Conservation (phyloP, 2,888 invertebrate species). For the Oxyscelio sp. region DNA sequence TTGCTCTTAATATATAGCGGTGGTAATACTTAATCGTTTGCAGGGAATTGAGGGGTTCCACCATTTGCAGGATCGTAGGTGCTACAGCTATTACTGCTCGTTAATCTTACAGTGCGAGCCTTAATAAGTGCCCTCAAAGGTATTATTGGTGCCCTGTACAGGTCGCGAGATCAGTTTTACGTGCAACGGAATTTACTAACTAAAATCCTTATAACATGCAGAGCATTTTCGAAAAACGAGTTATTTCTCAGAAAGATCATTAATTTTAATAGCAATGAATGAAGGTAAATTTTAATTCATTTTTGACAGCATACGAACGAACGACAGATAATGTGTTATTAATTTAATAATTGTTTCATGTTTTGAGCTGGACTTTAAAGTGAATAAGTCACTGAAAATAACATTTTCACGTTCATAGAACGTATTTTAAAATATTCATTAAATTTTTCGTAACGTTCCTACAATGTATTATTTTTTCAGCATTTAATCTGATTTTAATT, state of each 20-base stretch:
- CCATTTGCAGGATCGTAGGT: conserved; percentile 78
- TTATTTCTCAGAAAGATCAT: conserved; percentile 59
- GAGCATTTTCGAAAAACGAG: conserved; percentile 57
- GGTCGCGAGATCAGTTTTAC: conserved; percentile 74
- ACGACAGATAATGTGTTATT: conserved; percentile 18
- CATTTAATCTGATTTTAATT: too few relatives aligned
- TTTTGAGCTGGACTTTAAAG: too few relatives aligned
- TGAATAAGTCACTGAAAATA: too few relatives aligned
- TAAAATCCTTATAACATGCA: conserved; percentile 56
- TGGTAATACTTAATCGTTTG: conserved; percentile 71
- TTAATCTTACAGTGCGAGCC: conserved; percentile 82
- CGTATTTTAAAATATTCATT: too few relatives aligned
- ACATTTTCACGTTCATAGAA: too few relatives aligned
- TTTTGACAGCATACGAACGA: conserved; percentile 20
- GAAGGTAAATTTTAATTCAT: conserved; percentile 26
- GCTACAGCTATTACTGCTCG: conserved; percentile 82
- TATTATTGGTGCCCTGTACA: conserved; percentile 74
- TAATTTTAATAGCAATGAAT: conserved; percentile 54
- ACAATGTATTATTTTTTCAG: too few relatives aligned
- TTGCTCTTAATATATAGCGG: conserved; percentile 57
- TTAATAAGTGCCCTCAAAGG: conserved; percentile 82
- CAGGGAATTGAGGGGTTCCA: conserved; percentile 62
- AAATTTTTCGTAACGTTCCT: too few relatives aligned
- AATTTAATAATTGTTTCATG: conserved; percentile 9
- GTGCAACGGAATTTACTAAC: conserved; percentile 64